A percentile compares a stretch with the other conserved stretches of the same genome.
phyloP scores from a whole-genome alignment of 2,888 invertebrate genomes.

The Phymatocera aterrima region DNA sequence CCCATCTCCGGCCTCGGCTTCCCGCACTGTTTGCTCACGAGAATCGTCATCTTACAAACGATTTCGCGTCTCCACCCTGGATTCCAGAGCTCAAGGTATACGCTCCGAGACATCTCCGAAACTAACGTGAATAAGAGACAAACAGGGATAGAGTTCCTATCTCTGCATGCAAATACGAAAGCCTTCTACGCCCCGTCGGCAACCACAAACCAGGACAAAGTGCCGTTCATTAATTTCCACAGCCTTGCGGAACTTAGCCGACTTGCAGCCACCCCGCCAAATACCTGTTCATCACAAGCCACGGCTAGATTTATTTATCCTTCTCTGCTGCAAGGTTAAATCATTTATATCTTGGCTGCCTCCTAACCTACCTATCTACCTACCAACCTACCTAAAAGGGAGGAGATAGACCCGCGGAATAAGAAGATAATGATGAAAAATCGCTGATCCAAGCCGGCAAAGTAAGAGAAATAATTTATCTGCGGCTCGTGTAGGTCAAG shows the following conservation, averaged over 20 bases:
- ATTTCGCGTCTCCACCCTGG: neutral
- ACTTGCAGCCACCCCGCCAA: neutral
- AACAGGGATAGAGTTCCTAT: neutral
- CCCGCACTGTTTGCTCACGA: slow-evolving; percentile 57
- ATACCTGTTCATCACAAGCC: slow-evolving; percentile 21
- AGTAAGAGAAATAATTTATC: slow-evolving; percentile 31
- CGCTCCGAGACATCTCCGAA: neutral
- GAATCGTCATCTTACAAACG: slow-evolving; percentile 54
- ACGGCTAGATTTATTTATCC: slow-evolving; percentile 23
- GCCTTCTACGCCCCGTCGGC: slow-evolving; percentile 23
- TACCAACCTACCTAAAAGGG: neutral
- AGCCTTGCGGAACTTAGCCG: neutral
- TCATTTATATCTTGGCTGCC: slow-evolving; percentile 3
- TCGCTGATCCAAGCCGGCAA: neutral
- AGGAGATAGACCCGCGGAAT: neutral
- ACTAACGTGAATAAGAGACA: neutral
- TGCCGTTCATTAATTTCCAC: slow-evolving; percentile 62
- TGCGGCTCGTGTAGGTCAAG: slow-evolving; percentile 1
- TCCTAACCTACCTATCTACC: neutral
- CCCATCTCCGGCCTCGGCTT: neutral
- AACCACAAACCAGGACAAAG: slow-evolving; percentile 58
- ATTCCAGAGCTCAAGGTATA: neutral
- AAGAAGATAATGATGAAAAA: slow-evolving; percentile 16
- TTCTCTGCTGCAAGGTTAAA: slow-evolving; percentile 1
- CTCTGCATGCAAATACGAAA: slow-evolving; percentile 54